phyloP scores from a whole-genome alignment of 2,797 vertebrate genomes.

The Parambassis ranga region DNA sequence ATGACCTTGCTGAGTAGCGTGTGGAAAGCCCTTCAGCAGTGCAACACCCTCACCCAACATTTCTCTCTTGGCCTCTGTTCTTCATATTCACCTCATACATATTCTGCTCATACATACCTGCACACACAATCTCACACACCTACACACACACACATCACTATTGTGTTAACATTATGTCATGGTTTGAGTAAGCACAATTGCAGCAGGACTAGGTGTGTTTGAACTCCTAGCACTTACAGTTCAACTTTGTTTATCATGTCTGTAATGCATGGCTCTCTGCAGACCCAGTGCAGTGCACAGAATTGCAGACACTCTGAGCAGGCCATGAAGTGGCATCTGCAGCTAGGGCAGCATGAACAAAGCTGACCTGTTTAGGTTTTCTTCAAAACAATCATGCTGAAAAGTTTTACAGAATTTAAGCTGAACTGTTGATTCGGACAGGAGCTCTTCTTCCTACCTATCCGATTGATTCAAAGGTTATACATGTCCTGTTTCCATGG shows the following conservation, averaged over 20 bases:
- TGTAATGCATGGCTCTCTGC: too few species aligned
- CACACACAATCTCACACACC: background rate
- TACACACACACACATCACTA: conserved; percentile 18
- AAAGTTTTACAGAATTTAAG: too few species aligned
- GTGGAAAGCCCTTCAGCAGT: conserved; percentile 79
- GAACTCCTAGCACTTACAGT: too few species aligned
- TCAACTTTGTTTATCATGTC: background rate
- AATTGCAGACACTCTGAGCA: background rate
- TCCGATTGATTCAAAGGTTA: conserved; percentile 1
- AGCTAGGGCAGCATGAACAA: background rate
- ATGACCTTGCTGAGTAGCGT: conserved; percentile 75
- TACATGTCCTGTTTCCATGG: background rate
- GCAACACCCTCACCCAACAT: conserved; percentile 36
- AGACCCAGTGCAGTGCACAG: too few species aligned
- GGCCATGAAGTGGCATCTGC: background rate
- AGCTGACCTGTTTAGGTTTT: background rate
- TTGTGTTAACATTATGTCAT: conserved; percentile 18
- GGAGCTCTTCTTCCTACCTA: too few species aligned
- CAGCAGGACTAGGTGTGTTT: background rate
- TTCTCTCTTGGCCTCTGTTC: conserved; percentile 40
- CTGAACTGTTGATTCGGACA: too few species aligned
- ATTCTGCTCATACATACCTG: background rate
- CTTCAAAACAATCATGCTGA: background rate
- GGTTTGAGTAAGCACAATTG: background rate
- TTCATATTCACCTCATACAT: conserved; percentile 24